These are phyloP conservation scores for Odontamblyopus lacepedii DNA, from an alignment of 2,797 vertebrate species.

Conservation along the genomic window DNA sequence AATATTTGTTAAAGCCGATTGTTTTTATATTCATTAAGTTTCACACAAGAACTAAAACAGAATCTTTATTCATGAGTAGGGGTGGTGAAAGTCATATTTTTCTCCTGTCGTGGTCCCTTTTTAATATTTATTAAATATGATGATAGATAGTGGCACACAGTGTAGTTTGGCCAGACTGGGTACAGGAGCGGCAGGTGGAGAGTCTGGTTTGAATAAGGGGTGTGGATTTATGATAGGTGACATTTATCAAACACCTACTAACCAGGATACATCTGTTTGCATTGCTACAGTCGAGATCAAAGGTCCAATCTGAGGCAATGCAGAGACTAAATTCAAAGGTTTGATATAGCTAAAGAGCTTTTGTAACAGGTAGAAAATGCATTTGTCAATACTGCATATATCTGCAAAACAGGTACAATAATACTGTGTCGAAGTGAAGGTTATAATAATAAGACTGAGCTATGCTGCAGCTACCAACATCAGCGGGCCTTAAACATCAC, in stretches of 20 bases:
- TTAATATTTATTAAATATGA: slow-evolving; percentile 32
- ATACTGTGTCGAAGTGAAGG: not conserved
- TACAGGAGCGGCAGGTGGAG: slow-evolving; percentile 30
- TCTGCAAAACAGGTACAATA: slow-evolving; percentile 41
- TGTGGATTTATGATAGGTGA: slow-evolving; percentile 52
- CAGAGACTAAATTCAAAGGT: slow-evolving; percentile 30
- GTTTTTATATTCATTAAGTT: not conserved
- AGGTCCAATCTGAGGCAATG: slow-evolving; percentile 43
- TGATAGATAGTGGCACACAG: slow-evolving; percentile 25
- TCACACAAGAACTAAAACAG: slow-evolving; percentile 5
- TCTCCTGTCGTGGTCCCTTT: slow-evolving; percentile 32
- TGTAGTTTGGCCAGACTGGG: slow-evolving; percentile 22
- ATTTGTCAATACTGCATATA: not conserved
- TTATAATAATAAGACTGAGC: slow-evolving; percentile 32
- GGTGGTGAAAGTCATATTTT: slow-evolving; percentile 17
- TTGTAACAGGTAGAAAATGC: no score
- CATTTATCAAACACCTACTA: slow-evolving; percentile 61
- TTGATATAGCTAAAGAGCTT: slow-evolving; percentile 21
- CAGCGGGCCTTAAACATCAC: not conserved
- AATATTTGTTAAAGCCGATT: slow-evolving; percentile 58
- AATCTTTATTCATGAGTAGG: slow-evolving; percentile 16
- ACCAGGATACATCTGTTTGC: slow-evolving; percentile 79
- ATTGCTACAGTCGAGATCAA: slow-evolving; percentile 59
- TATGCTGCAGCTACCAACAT: not conserved
- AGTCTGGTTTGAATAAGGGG: slow-evolving; percentile 71